Base-by-base conservation (phyloP, 2,888 invertebrate genomes). In the Lampropteryx suffumata region DNA sequence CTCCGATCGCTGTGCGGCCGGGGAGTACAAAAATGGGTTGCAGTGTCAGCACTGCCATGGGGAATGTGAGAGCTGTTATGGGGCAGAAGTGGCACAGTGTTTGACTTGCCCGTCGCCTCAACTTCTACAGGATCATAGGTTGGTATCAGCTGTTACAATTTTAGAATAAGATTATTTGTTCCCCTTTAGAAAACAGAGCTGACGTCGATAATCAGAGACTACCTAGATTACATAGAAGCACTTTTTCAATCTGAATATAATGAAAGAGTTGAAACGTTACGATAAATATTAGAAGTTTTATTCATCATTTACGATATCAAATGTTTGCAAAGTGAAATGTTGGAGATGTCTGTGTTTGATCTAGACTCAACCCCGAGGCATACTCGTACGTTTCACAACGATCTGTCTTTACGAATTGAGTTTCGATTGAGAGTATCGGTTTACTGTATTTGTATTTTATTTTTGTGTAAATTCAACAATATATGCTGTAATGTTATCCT, bases 51-150 rank as follows among this genome's bases (percentile, higher is more conserved):
- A 92, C 2, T 97, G 97, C 71, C 94, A 96, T 71, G 91, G 92
- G 1, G 94, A 94, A 0, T 97, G 97, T 69, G 95, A 95, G 58
- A 93, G 94, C n/a, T 97, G 97, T 75, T 94, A 93, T 55, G 97
- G 96, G 0, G 92, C 93, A 3, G 92, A 93, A n/a, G 94, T 94
- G 26, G 91, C 91, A 30, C 92, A 93, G 47, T 96, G 96, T 76
- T 83, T 96, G 21, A 94, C 95, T 26, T 96, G 96, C 67, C 92
- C 92, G n/a, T 92, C 92, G 42, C 94, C 96, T 13, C 89, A 95
- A 41, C 90, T 95, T 36, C 90, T 96, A 13, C 94, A 96, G 74
- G 93, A 93, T 50, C 75, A 86, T 57, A 82, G 67, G 90, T 89
- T 21, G 5, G 43, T 37, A 12, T 12, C 9, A 14, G n/a, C n/a